Evolutionary conservation across 2,113 vertebrate species (phyloP).

Genomic region (Cavia porcellus): DNA sequence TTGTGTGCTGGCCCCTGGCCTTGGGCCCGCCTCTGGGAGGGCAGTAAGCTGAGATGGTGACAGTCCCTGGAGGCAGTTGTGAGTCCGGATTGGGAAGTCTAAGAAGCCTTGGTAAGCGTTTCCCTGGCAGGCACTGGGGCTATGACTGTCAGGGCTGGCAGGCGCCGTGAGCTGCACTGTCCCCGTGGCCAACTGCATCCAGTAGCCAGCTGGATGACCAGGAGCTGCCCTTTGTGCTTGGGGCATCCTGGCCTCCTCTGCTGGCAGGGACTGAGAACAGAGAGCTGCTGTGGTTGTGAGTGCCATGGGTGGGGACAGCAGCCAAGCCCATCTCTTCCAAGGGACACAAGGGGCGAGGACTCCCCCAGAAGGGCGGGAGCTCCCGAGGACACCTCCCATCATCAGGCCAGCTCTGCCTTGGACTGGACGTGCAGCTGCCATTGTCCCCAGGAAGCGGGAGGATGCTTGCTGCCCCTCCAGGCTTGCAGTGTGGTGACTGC

Average conservation of each 20-base stretch:
- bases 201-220: neutral
- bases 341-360: neutral
- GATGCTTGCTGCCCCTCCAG: neutral
- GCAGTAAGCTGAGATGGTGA: rapidly evolving
- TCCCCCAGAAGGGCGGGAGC: neutral
- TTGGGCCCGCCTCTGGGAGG: neutral
- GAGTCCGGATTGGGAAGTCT: neutral
- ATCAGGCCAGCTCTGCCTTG: neutral
- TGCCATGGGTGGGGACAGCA: too few relatives aligned
- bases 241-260: neutral
- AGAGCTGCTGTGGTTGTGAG: neutral
- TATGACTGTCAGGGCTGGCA: neutral
- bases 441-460: neutral
- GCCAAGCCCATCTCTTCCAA: neutral
- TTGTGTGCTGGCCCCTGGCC: rapidly evolving
- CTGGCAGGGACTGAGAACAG: neutral
- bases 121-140: too few relatives aligned
- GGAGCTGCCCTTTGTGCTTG: neutral
- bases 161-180: neutral
- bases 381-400: neutral
- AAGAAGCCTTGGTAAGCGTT: neutral
- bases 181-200: neutral
- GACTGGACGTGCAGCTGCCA: neutral
- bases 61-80: rapidly evolving
- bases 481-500: neutral